These are phyloP conservation scores for Parnassius mnemosyne DNA, from an alignment of 2,888 invertebrate genomes.

Conservation along the genomic window DNA sequence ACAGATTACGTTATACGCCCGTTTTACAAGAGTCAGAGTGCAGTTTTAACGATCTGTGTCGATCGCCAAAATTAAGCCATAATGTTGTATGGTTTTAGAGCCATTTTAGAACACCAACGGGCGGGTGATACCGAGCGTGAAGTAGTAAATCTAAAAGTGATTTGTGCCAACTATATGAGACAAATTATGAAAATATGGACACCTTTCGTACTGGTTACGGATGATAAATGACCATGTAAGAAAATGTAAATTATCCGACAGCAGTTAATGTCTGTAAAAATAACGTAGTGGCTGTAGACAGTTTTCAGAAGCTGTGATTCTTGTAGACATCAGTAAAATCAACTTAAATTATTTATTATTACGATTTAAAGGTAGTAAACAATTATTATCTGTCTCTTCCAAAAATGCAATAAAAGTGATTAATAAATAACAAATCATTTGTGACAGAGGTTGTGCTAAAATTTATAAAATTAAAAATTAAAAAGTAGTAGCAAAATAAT, in stretches of 20 bases:
- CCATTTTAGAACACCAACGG: conserved; percentile 29
- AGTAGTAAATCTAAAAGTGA: conserved; percentile 43
- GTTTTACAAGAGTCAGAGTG: conserved; percentile 11
- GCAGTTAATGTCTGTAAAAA: background rate
- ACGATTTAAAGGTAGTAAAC: too few species aligned
- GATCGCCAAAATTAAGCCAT: conserved; percentile 37
- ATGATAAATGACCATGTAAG: conserved; percentile 7
- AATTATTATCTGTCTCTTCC: too few species aligned
- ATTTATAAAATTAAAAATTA: too few species aligned
- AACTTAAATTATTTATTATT: too few species aligned
- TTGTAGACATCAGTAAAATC: too few species aligned
- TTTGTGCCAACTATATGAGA: conserved; percentile 47
- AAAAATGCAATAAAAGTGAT: too few species aligned
- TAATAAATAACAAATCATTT: too few species aligned
- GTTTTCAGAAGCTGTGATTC: too few species aligned
- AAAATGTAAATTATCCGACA: conserved; percentile 7
- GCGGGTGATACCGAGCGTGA: conserved; percentile 32
- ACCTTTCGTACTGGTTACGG: conserved; percentile 18
- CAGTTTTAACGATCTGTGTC: background rate
- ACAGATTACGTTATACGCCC: conserved; percentile 21
- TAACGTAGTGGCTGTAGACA: too few species aligned
- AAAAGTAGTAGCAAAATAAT: too few species aligned
- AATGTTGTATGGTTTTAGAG: conserved; percentile 22
- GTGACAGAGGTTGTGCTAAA: too few species aligned
- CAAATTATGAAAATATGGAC: conserved; percentile 32